phyloP scores from a whole-genome alignment of 2,888 invertebrate genomes.

The Thumatha senex region DNA sequence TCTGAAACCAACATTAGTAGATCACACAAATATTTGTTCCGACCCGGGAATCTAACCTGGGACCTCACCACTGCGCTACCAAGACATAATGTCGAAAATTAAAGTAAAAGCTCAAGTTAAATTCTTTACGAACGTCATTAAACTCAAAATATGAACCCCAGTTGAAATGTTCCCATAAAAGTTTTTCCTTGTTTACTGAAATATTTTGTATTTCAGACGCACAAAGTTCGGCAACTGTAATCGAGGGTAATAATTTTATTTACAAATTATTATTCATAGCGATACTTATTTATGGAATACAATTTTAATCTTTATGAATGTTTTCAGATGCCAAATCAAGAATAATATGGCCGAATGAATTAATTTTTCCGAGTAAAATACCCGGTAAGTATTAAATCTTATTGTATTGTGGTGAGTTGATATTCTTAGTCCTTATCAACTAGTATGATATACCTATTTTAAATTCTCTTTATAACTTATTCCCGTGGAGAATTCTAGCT shows the following conservation, averaged over 20 bases:
- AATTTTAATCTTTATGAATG: constrained; percentile 18
- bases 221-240: constrained; percentile 22
- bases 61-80: too few species aligned
- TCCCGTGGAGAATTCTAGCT: not conserved
- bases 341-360: constrained; percentile 44
- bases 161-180: constrained; percentile 19
- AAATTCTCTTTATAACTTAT: not conserved
- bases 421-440: not conserved
- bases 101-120: too few species aligned
- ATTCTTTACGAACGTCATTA: not conserved
- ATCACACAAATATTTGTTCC: too few species aligned
- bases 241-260: constrained; percentile 32
- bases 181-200: constrained; percentile 24
- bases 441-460: not conserved
- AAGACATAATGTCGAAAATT: too few species aligned
- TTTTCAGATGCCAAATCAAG: constrained; percentile 49
- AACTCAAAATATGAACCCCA: constrained; percentile 10
- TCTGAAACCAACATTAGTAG: too few species aligned
- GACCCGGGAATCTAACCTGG: too few species aligned
- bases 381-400: constrained; percentile 40
- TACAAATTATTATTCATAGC: constrained; percentile 18
- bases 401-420: not conserved
- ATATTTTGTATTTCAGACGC: constrained; percentile 25
- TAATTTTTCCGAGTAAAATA: constrained; percentile 45
- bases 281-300: constrained; percentile 11